These are phyloP conservation scores for Gisinianus flammeolus DNA, from an alignment of 2,888 invertebrate species.

Conservation along the genomic window DNA sequence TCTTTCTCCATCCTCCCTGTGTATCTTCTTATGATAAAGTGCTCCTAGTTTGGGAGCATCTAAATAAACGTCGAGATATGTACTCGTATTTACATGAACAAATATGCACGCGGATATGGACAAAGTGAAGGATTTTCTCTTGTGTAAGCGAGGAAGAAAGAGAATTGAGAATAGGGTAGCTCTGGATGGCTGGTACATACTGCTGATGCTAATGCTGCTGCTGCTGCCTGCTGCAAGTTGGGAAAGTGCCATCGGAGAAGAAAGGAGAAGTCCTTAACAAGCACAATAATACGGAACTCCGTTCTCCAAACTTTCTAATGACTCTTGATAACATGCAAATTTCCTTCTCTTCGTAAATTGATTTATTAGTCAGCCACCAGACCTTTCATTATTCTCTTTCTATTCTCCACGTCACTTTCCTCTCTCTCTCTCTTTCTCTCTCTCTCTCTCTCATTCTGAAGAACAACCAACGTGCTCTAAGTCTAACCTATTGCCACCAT, in stretches of 20 bases:
- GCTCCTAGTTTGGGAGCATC: not conserved
- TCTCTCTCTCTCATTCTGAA: not conserved
- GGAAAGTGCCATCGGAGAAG: not conserved
- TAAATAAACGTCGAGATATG: not conserved
- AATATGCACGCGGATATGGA: too few species aligned
- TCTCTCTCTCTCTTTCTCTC: not conserved
- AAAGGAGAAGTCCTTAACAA: slow-evolving; percentile 12
- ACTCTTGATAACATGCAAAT: slow-evolving; percentile 46
- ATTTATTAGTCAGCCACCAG: slow-evolving; percentile 42
- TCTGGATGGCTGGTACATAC: not conserved
- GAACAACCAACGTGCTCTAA: not conserved
- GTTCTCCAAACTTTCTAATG: slow-evolving; percentile 42
- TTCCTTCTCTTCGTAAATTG: slow-evolving; percentile 40
- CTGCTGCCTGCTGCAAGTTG: not conserved
- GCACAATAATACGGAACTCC: slow-evolving; percentile 10
- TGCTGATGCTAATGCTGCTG: not conserved
- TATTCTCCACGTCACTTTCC: not conserved
- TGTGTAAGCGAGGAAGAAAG: not conserved
- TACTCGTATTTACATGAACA: too few species aligned
- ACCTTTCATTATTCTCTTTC: slow-evolving; percentile 5
- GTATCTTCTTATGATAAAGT: slow-evolving; percentile 21
- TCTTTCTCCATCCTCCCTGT: too few species aligned
- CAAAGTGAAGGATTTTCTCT: not conserved
- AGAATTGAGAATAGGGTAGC: not conserved
- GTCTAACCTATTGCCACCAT: not conserved